These are phyloP conservation scores for Oscheius sp. DNA, from an alignment of 2,888 invertebrate genomes.

Conservation along the genomic window DNA sequence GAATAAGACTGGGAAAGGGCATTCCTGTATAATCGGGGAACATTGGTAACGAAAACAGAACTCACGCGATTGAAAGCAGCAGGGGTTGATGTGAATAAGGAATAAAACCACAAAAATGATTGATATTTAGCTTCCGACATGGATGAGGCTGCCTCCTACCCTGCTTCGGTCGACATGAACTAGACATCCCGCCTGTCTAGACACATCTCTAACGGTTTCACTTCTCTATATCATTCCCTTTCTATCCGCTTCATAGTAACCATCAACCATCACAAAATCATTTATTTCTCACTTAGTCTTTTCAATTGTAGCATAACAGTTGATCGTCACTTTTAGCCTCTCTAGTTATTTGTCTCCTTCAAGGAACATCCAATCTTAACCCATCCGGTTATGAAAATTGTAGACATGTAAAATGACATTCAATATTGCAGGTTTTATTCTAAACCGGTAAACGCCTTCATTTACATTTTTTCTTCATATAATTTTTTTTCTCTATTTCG, in stretches of 20 bases:
- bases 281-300: constrained; percentile 7
- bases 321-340: not conserved
- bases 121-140: constrained; percentile 26
- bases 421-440: no score
- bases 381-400: constrained; percentile 10
- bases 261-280: not conserved
- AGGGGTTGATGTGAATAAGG: no score
- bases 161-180: constrained; percentile 26
- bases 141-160: constrained; percentile 25
- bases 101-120: not conserved
- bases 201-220: not conserved
- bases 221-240: constrained; percentile 2
- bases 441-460: constrained; percentile 14
- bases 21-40: no score
- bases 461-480: constrained; percentile 5
- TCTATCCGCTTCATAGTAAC: not conserved
- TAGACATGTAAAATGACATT: constrained; percentile 1
- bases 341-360: not conserved
- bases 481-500: no score
- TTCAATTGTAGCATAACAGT: not conserved
- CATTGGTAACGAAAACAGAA: no score
- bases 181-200: not conserved
- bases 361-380: not conserved
- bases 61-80: no score
- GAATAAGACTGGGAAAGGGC: no score